These are phyloP conservation scores for Andrena chrysosceles DNA, from an alignment of 2,888 invertebrate species.

Conservation along the genomic window DNA sequence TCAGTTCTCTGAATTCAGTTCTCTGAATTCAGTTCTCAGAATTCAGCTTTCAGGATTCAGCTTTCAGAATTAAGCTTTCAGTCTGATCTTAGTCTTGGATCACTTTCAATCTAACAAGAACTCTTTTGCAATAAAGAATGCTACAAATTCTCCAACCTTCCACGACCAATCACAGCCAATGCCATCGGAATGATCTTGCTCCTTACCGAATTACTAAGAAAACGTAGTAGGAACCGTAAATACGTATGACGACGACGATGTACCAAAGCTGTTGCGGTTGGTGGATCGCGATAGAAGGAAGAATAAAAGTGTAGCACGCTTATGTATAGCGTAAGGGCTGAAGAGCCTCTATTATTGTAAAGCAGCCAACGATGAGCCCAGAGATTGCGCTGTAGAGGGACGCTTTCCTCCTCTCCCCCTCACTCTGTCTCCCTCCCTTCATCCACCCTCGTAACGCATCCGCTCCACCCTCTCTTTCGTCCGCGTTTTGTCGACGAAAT, in stretches of 20 bases:
- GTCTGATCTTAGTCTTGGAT: too few species aligned
- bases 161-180: too few species aligned
- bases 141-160: too few species aligned
- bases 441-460: slow-evolving; percentile 6
- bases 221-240: not conserved
- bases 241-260: not conserved
- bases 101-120: too few species aligned
- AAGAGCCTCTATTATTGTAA: slow-evolving; percentile 71
- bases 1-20: too few species aligned
- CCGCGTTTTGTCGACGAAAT: slow-evolving; percentile 65
- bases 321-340: slow-evolving; percentile 64
- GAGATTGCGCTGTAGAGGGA: slow-evolving; percentile 67
- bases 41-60: too few species aligned
- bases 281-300: slow-evolving; percentile 22
- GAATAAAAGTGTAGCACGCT: slow-evolving; percentile 61
- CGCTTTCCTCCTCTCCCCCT: slow-evolving; percentile 12
- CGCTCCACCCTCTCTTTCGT: slow-evolving; percentile 34
- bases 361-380: slow-evolving; percentile 69
- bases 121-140: too few species aligned
- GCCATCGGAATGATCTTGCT: too few species aligned
- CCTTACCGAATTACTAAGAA: not conserved
- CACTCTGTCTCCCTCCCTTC: slow-evolving; percentile 8
- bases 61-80: too few species aligned
- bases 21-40: too few species aligned
- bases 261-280: not conserved